Evolutionary conservation across 2,113 vertebrate genomes (phyloP), one percentile per base, ranked within the genome.

Genomic region (Columba janthina): DNA sequence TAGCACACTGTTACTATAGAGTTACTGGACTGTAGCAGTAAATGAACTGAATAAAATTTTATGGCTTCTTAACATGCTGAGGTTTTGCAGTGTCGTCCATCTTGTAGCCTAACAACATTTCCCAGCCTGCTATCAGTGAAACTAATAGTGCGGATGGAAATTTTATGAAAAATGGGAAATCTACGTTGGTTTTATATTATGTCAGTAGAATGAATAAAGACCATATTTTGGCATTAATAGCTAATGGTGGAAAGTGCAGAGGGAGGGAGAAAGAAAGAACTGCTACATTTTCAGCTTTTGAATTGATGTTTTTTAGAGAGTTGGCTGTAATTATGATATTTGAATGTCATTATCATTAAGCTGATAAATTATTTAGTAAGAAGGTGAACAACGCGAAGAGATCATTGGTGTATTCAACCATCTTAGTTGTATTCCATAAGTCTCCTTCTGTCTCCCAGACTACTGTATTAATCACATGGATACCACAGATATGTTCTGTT

Each of bases 1-100:
- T 96, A 97, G 96, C 96, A 88, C 83, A 96, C 93, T 95, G 97
- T 97, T 97, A 97, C 98, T 97, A 97, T 97, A 97, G 97, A 95
- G 96, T 98, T 98, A 98, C 96, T 98, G 97, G 97, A 97, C 97
- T 98, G 97, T 97, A 96, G 96, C 97, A 97, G 96, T 96, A 98
- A 98, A 98, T 98, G 98, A 98, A 98, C 97, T 98, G 98, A 98
- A 97, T 98, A 98, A 98, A 98, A 98, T 98, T 98, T 98, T 98
- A 98, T 98, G 96, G 97, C 97, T 98, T 98, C 97, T 98, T 98
- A 97, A 98, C 98, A 98, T 96, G 97, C 97, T 98, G 97, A 98
- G 97, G 95, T 96, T 98, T 97, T 96, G 88, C 97, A 96, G 88
- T 72, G 93, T 98, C 97, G 96, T 98, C 98, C 97, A 97, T 98